Conservation (phyloP, 2,113 vertebrate species). For the Cryptoleucopteryx plumbea region DNA sequence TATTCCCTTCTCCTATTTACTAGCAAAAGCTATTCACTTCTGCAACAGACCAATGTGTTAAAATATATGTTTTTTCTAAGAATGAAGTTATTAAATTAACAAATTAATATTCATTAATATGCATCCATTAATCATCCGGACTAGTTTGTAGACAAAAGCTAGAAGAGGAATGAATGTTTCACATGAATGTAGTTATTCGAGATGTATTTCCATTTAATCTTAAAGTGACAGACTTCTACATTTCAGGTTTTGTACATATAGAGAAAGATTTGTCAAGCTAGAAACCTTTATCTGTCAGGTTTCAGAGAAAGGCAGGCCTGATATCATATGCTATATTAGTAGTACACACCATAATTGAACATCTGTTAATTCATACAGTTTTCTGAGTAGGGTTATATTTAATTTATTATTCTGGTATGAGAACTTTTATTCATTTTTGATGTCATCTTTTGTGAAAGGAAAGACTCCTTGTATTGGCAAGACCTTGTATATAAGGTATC, state of each 20-base stretch:
- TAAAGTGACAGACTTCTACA: background rate
- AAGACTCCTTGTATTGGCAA: background rate
- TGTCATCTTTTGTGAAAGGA: background rate
- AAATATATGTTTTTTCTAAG: background rate
- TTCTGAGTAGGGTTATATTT: background rate
- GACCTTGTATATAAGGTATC: background rate
- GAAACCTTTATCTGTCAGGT: background rate
- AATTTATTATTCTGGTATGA: background rate
- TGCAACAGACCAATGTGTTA: background rate
- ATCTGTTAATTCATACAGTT: background rate
- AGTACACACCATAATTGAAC: background rate
- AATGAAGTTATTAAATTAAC: background rate
- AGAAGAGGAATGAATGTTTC: background rate
- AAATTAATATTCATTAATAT: background rate
- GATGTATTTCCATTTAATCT: background rate
- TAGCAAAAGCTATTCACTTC: background rate
- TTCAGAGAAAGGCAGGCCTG: background rate
- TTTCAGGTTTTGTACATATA: background rate
- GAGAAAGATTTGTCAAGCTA: background rate
- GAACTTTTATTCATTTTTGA: background rate
- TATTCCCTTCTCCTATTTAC: background rate
- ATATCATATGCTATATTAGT: background rate
- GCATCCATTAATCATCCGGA: background rate
- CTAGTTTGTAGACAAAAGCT: background rate
- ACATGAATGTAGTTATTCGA: background rate